phyloP scores from a whole-genome alignment of 2,888 invertebrate species.

The Baccha elongata region DNA sequence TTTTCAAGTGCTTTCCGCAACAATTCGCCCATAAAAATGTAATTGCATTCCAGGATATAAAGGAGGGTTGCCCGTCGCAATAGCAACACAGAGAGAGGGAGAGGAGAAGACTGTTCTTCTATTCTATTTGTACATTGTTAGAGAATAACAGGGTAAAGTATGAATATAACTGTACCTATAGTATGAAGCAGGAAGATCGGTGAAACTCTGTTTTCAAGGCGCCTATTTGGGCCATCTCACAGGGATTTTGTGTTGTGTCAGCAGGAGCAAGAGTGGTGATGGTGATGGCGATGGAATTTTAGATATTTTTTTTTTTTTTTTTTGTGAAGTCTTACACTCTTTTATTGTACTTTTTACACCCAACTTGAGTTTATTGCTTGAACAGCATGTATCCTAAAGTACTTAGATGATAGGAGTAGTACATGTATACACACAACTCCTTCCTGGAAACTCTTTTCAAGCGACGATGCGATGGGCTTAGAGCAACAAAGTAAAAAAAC shows the following conservation, averaged over 20 bases:
- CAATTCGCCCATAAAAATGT: slow-evolving; percentile 72
- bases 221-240: slow-evolving; percentile 57
- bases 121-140: slow-evolving; percentile 55
- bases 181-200: background rate
- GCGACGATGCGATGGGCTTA: slow-evolving; percentile 41
- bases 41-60: slow-evolving; percentile 67
- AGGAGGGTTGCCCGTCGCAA: slow-evolving; percentile 26
- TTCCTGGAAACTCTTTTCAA: slow-evolving; percentile 27
- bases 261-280: slow-evolving; percentile 18
- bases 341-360: slow-evolving; percentile 65
- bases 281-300: slow-evolving; percentile 31
- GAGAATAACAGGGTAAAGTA: slow-evolving; percentile 6
- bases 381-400: slow-evolving; percentile 70
- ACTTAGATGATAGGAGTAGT: slow-evolving; percentile 52
- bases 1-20: slow-evolving; percentile 72
- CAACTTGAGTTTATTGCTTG: slow-evolving; percentile 70
- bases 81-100: slow-evolving; percentile 13
- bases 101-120: slow-evolving; percentile 15
- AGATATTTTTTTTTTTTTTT: slow-evolving; percentile 24
- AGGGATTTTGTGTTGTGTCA: slow-evolving; percentile 58
- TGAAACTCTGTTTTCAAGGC: slow-evolving; percentile 43
- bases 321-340: slow-evolving; percentile 32
- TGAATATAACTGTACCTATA: background rate
- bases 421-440: slow-evolving; percentile 22
- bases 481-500: slow-evolving; percentile 37